Evolutionary conservation across 2,113 vertebrate species (phyloP).

Genomic region (Eretmochelys imbricata): DNA sequence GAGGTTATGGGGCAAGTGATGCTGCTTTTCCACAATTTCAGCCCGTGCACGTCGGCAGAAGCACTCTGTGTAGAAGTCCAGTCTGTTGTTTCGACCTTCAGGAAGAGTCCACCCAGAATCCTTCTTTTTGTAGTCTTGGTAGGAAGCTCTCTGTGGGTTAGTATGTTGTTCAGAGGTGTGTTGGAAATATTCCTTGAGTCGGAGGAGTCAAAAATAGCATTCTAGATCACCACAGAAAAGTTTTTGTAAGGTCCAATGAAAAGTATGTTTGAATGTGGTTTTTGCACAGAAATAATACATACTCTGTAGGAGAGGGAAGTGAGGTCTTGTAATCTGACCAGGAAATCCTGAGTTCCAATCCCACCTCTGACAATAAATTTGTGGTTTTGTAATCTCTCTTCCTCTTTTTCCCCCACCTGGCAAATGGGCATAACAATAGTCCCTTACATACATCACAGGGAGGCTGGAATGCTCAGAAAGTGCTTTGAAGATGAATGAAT

Average conservation of each 20-base stretch:
- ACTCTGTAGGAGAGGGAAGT: not conserved
- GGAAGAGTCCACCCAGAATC: too few species aligned
- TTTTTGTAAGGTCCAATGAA: not conserved
- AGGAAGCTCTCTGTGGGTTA: too few species aligned
- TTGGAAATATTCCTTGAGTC: too few species aligned
- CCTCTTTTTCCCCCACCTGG: constrained; percentile 16
- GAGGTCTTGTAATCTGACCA: constrained; percentile 27
- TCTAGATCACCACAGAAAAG: too few species aligned
- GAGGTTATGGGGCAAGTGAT: too few species aligned
- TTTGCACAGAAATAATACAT: constrained; percentile 11
- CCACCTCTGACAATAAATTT: constrained; percentile 47
- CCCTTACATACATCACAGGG: not conserved
- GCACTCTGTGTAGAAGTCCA: too few species aligned
- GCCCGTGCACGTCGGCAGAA: too few species aligned
- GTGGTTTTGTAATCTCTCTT: constrained; percentile 40
- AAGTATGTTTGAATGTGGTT: constrained; percentile 11
- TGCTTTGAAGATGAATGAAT: not conserved
- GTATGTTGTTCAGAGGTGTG: too few species aligned
- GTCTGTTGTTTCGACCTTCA: too few species aligned
- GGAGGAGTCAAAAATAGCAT: too few species aligned
- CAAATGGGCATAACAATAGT: constrained; percentile 10
- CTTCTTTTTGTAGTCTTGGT: too few species aligned
- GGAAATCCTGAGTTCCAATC: constrained; percentile 38
- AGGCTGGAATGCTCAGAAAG: not conserved
- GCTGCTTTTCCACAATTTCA: too few species aligned